These are phyloP conservation scores for Garrulus glandarius DNA, from an alignment of 2,797 vertebrate genomes.

Conservation along the genomic window DNA sequence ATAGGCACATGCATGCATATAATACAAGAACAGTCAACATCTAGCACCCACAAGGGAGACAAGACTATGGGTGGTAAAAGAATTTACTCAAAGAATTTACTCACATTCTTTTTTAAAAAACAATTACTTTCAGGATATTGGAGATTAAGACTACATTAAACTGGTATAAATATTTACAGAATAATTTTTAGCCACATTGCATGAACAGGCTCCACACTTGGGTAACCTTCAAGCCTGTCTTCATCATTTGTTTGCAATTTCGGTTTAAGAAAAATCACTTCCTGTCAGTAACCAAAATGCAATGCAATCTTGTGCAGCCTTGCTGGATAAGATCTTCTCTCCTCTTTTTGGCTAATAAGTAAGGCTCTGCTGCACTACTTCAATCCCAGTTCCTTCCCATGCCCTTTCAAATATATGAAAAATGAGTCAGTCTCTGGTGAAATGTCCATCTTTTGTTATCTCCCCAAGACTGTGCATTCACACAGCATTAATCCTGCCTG, in stretches of 20 bases:
- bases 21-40: background rate
- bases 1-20: background rate
- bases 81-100: background rate
- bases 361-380: background rate
- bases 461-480: background rate
- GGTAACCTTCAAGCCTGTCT: background rate
- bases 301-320: background rate
- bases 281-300: background rate
- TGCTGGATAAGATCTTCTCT: slow-evolving; percentile 4
- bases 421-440: background rate
- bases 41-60: background rate
- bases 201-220: background rate
- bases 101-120: background rate
- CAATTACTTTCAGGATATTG: background rate
- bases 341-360: background rate
- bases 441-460: background rate
- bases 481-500: background rate
- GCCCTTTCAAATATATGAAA: background rate
- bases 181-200: background rate
- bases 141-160: background rate
- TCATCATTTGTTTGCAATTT: background rate
- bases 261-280: background rate
- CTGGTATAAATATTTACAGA: slow-evolving; percentile 16
- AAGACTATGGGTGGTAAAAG: background rate
- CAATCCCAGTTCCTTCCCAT: background rate